These are phyloP conservation scores for Sinocyclocheilus maitianheensis DNA, from an alignment of 2,113 vertebrate genomes.

Conservation along the genomic window DNA sequence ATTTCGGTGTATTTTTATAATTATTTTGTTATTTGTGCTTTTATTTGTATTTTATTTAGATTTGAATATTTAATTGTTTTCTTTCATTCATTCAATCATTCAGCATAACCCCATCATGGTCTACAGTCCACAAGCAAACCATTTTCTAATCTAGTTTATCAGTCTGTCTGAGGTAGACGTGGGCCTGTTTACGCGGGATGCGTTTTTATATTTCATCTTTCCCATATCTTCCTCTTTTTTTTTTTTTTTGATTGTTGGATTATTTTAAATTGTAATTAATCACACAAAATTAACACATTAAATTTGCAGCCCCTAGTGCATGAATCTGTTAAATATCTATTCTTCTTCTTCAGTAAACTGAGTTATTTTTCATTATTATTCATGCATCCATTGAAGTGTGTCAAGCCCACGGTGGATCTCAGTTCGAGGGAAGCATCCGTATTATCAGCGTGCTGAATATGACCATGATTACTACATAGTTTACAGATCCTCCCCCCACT, in stretches of 20 bases:
- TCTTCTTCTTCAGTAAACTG: neutral
- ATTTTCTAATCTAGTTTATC: neutral
- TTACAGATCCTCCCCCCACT: neutral
- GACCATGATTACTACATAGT: slow-evolving; percentile 21
- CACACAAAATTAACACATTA: neutral
- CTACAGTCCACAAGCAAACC: neutral
- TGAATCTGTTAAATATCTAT: neutral
- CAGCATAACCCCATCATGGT: neutral
- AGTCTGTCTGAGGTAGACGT: neutral
- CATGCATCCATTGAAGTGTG: neutral
- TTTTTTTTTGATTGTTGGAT: neutral
- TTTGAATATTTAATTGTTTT: neutral
- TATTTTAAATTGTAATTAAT: neutral
- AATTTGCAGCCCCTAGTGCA: neutral
- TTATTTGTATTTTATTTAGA: neutral
- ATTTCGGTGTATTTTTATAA: neutral
- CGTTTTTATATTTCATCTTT: neutral
- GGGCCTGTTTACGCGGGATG: neutral
- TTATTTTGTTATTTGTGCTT: neutral
- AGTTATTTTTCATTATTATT: neutral
- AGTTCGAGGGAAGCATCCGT: neutral
- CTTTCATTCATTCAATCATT: neutral
- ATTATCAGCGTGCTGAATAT: slow-evolving; percentile 22
- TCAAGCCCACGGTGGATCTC: neutral
- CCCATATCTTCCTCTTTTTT: neutral